These are phyloP conservation scores for Rhinolophus ferrumequinum DNA, from an alignment of 2,113 vertebrate genomes.

Conservation along the genomic window DNA sequence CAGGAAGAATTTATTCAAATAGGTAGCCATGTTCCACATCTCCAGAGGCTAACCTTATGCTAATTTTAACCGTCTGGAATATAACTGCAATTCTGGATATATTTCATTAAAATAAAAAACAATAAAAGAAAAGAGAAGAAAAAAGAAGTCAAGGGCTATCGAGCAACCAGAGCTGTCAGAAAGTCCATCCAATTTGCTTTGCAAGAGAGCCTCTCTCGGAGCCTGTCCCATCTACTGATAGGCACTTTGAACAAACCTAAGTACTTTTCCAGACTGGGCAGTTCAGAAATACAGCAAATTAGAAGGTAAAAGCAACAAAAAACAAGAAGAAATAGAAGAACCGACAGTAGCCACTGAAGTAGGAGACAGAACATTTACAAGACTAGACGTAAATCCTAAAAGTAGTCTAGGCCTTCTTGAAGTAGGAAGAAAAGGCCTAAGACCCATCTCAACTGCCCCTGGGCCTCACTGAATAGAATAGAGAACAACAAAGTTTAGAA, in stretches of 20 bases:
- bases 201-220: not conserved
- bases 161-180: no score
- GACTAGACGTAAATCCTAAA: not conserved
- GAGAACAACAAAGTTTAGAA: no score
- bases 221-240: fast-evolving
- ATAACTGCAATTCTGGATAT: not conserved
- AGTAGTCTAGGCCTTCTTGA: not conserved
- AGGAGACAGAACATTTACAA: not conserved
- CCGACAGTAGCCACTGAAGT: not conserved
- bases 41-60: not conserved
- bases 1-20: not conserved
- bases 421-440: not conserved
- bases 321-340: conserved; percentile 1
- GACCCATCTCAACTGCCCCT: fast-evolving
- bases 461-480: not conserved
- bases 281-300: not conserved
- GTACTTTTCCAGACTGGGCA: not conserved
- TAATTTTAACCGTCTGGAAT: not conserved
- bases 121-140: not conserved
- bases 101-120: not conserved
- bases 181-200: not conserved
- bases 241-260: not conserved
- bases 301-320: not conserved
- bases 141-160: not conserved
- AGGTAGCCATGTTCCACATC: not conserved